These are phyloP conservation scores for Aphidius ervi DNA, from an alignment of 1,140 invertebrate genomes.

Conservation along the genomic window DNA sequence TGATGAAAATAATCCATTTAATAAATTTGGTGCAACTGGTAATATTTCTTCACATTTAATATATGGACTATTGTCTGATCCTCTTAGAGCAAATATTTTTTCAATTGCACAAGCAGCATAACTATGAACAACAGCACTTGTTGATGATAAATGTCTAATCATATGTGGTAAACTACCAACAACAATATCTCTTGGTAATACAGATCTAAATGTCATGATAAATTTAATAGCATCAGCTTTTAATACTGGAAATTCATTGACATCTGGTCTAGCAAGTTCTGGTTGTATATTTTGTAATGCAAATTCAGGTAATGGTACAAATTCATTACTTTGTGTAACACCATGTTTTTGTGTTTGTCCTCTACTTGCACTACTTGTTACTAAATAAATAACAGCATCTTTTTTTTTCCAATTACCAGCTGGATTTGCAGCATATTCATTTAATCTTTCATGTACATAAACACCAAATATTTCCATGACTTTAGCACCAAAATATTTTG, in stretches of 20 bases:
- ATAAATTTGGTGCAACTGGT: constrained; percentile 62
- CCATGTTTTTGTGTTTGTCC: constrained; percentile 89
- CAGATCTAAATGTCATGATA: constrained; percentile 80
- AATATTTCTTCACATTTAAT: constrained; percentile 58
- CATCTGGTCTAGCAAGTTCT: constrained; percentile 73
- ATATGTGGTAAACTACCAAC: constrained; percentile 72
- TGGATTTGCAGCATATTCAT: constrained; percentile 74
- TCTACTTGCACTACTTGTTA: constrained; percentile 88
- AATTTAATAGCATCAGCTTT: constrained; percentile 10
- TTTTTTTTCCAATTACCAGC: constrained; percentile 84
- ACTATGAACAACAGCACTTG: constrained; percentile 86
- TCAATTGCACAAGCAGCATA: constrained; percentile 92
- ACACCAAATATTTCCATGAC: constrained; percentile 87
- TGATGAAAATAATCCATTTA: constrained; percentile 72
- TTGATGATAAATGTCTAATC: constrained; percentile 66
- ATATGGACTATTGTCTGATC: constrained; percentile 54
- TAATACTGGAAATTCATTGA: constrained; percentile 46
- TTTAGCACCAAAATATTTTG: constrained; percentile 83
- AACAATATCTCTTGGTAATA: constrained; percentile 76
- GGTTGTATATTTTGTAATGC: constrained; percentile 78
- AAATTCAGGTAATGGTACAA: constrained; percentile 88
- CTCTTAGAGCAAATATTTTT: constrained; percentile 75
- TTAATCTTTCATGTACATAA: constrained; percentile 66
- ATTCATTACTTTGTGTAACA: constrained; percentile 82
- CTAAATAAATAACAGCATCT: constrained; percentile 93